Evolutionary conservation across 2,888 invertebrate genomes (phyloP), one percentile per base, ranked within the genome.

Genomic region (Marronus borbonicus): DNA sequence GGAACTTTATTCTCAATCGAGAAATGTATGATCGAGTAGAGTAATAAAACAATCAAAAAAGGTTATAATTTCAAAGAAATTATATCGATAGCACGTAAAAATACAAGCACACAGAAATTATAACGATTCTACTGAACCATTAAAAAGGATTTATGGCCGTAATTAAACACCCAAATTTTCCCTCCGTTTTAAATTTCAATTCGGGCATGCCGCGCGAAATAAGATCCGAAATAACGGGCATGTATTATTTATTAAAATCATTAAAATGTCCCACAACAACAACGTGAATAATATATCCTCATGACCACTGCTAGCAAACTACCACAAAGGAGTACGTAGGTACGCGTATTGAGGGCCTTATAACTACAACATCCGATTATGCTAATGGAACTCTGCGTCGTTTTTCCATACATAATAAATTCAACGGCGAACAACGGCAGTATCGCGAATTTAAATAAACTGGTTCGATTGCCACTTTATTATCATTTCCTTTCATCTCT

Each of bases 391-490:
- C 36, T 39, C 14, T 44, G 39, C 39, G 39, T 65, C 39, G n/a
- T 39, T 39, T 44, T 36, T 44, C 65, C 65, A 39, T 62, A 28
- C 31, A n/a, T n/a, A n/a, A 65, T 65, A 68, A 68, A 49, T 68
- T 68, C 24, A 49, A 49, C 50, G 7, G 68, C 24, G 24, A 50
- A 68, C 50, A 50, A 68, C 50, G 49, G 50, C 68, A n/a, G 28
- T 24, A 68, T 50, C 24, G 49, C 68, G 50, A 68, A 68, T 68
- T 50, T 68, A 50, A 68, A 68, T 49, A 68, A 68, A 68, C 68
- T 68, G 68, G 68, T 68, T 50, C 68, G 50, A 68, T 68, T 68
- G 68, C 68, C 68, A 50, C 68, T 68, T 49, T 50, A 68, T 68
- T 68, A 68, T 68, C 68, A 50, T 68, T 28, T 68, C 68, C 49